Evolutionary conservation across 2,888 invertebrate genomes (phyloP).

Genomic region (Melanostoma mellinum): DNA sequence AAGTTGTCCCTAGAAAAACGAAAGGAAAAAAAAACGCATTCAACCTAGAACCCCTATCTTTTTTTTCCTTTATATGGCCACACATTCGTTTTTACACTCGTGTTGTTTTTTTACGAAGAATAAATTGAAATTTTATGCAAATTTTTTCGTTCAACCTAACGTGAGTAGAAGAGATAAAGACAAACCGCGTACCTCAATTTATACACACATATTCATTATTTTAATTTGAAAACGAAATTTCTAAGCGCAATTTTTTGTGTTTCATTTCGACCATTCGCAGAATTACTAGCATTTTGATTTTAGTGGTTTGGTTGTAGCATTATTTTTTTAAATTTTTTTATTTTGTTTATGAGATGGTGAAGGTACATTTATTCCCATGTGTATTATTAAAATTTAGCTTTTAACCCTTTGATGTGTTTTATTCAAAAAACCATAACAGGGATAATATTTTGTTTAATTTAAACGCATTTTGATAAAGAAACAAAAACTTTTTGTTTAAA

Average conservation of each 20-base stretch:
- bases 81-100: slow-evolving; percentile 23
- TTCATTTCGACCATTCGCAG: no score
- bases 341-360: no score
- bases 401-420: no score
- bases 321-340: no score
- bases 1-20: slow-evolving; percentile 8
- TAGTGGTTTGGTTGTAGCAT: no score
- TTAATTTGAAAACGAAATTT: slow-evolving; percentile 28
- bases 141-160: slow-evolving; percentile 55
- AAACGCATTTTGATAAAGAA: no score
- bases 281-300: no score
- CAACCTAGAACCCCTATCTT: slow-evolving; percentile 54
- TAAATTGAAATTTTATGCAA: slow-evolving; percentile 68
- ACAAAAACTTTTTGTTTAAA: no score
- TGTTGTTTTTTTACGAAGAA: slow-evolving; percentile 32
- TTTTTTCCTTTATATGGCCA: neutral
- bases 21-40: neutral
- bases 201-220: slow-evolving; percentile 19
- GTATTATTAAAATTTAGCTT: no score
- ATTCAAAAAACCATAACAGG: no score
- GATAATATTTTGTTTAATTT: no score
- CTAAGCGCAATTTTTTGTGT: slow-evolving; percentile 4
- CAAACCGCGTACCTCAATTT: neutral
- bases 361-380: no score
- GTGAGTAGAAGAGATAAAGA: slow-evolving; percentile 51